Evolutionary conservation across 2,113 vertebrate genomes (phyloP).

Genomic region (Gavialis gangeticus): DNA sequence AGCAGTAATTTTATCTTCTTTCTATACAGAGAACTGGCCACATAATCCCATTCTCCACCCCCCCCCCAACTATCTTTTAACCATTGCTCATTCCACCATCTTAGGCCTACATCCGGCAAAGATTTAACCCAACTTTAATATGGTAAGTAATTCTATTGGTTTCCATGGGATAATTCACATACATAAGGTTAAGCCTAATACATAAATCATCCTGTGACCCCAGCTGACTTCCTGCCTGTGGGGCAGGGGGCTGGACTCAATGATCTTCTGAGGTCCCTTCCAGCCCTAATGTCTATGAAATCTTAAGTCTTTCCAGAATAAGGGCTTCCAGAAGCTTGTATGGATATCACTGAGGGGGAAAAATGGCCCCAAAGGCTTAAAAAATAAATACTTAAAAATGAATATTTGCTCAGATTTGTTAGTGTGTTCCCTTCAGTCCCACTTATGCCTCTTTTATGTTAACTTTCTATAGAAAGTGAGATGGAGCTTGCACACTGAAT

Average conservation of each 20-base stretch:
- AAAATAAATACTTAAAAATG: slow-evolving; percentile 12
- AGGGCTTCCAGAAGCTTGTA: background rate
- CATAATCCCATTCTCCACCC: background rate
- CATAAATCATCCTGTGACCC: background rate
- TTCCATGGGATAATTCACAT: slow-evolving; percentile 4
- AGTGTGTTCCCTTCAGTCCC: background rate
- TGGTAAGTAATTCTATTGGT: slow-evolving; percentile 15
- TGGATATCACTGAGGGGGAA: slow-evolving; percentile 8
- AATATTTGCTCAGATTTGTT: background rate
- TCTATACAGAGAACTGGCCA: background rate
- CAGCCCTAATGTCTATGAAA: too few species aligned
- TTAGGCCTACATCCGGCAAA: background rate
- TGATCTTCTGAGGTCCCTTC: too few species aligned
- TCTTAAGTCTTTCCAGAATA: background rate
- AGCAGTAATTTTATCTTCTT: slow-evolving; percentile 1
- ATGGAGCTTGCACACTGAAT: background rate
- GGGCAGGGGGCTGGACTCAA: too few species aligned
- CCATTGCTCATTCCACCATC: background rate
- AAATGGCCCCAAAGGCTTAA: background rate
- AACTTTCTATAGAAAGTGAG: background rate
- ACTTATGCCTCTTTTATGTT: background rate
- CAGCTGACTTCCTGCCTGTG: too few species aligned
- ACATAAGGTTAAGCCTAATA: background rate
- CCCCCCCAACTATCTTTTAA: background rate
- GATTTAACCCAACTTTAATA: background rate